Base-by-base conservation (phyloP, 92 coral and sea anemone genomes). In the Phenganax stokvisi region DNA sequence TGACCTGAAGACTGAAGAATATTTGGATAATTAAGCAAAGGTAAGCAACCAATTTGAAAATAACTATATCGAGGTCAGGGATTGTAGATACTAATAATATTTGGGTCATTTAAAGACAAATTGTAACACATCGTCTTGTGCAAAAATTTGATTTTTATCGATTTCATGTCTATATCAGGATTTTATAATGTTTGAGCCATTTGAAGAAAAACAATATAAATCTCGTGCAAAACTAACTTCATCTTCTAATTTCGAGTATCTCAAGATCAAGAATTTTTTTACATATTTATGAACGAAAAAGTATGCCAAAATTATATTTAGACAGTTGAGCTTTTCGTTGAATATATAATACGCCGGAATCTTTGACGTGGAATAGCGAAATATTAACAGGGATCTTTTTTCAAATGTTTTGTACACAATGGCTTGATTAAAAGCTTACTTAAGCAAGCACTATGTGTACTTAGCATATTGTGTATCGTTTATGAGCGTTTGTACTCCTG, bases 1-100 rank as follows among this genome's bases (percentile, higher is more conserved):
- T 64, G 83, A 74, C n/a, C 52, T 79, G 37, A 62, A 62, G 83
- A 79, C 83, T 11, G 51, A 61, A 52, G 73, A 79, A 65, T 15
- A 51, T 8, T 54, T 79, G 51, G 83, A 63, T 4, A 62, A 79
- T 28, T 51, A 63, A 6, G 62, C 53, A 9, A 79, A 62, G 74
- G 83, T 79, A 58, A 57, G 57, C 0, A 31, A 13, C 65, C 16
- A 59, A 25, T 59, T 59, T 59, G 16, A 13, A 13, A 59, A 59
- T 13, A 59, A 59, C 16, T 59, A 13, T 59, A 13, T 59, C 27
- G 4, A 13, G 65, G 27, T 59, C 16, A 59, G 27, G n/a, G 16
- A 13, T 59, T 1, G 47, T 37, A 37, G 47, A 37, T 37, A 37
- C 5, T 37, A 37, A 37, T 37, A 1, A 37, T 37, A 37, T 37